Evolutionary conservation across 2,113 vertebrate species (phyloP), one percentile per base, ranked within the genome.

Genomic region (Lucifuga dentata): DNA sequence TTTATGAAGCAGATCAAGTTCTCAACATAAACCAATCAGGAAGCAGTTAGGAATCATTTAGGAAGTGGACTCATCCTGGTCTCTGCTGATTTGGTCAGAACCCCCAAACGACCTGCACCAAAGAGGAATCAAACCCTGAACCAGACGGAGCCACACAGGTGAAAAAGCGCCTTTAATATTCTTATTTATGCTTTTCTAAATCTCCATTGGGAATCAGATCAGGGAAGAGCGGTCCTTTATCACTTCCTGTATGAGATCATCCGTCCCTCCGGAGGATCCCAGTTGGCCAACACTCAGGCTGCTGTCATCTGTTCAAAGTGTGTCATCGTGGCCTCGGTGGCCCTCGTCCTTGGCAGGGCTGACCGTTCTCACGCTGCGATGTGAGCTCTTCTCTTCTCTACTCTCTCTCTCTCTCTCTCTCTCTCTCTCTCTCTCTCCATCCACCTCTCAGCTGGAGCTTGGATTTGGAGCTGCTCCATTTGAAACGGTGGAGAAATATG

Each of bases 271-370:
- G 71, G 73, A 62, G 60, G 77, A 84, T 80, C 73, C 72, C 66
- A 62, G 76, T 83, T 86, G 86, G 84, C 83, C 70, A 74, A 68
- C 71, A 69, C 74, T 84, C 78, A 63, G 74, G 69, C 82, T 59
- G 39, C 77, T 64, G 78, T 89, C 89, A 87, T 87, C 85, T 88
- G 86, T 78, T 85, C 76, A 76, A 84, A 90, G 84, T 68, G 82
- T 86, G 86, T 84, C 86, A 66, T 77, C 63, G 69, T 81, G 71
- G 82, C 80, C 71, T 75, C 6, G 56, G 84, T 67, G 61, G 70
- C 59, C 67, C 65, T 68, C 71, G 55, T 73, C 41, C 13, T 73
- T 89, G 87, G 87, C 86, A 83, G 51, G 9, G 13, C 21, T 7
- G 55, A 24, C 32, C 10, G 20, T 71, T 78, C 76, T 88, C 82